phyloP scores from a whole-genome alignment of 2,113 vertebrate genomes.

The Oryzias celebensis region DNA sequence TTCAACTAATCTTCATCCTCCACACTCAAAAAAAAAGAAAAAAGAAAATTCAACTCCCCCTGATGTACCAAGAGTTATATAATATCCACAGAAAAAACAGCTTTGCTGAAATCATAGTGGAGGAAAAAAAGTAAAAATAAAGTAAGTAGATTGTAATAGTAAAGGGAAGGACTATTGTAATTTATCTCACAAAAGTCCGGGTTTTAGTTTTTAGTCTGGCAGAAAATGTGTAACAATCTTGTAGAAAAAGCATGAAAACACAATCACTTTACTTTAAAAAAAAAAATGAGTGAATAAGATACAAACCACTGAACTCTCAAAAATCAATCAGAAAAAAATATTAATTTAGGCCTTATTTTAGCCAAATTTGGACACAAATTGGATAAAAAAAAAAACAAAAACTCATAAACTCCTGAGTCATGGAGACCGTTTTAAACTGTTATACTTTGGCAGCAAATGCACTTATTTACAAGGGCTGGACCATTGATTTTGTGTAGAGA shows the following conservation, averaged over 20 bases:
- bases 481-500: too few relatives aligned
- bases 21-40: slow-evolving; percentile 12
- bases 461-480: too few relatives aligned
- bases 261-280: not conserved
- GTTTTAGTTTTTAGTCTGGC: slow-evolving; percentile 4
- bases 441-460: too few relatives aligned
- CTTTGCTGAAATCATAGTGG: slow-evolving; percentile 24
- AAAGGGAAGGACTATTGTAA: slow-evolving; percentile 11
- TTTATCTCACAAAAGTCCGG: slow-evolving; percentile 15
- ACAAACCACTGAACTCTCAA: too few relatives aligned
- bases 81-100: slow-evolving; percentile 24
- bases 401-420: too few relatives aligned
- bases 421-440: too few relatives aligned
- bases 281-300: too few relatives aligned
- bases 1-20: slow-evolving; percentile 58
- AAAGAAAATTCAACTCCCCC: slow-evolving; percentile 12
- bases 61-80: slow-evolving; percentile 24
- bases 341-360: too few relatives aligned
- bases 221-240: not conserved
- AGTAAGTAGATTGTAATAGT: slow-evolving; percentile 17
- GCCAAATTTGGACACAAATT: too few relatives aligned
- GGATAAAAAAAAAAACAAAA: too few relatives aligned
- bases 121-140: not conserved
- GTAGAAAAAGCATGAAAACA: not conserved
- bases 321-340: too few relatives aligned